Evolutionary conservation across 2,797 vertebrate genomes (phyloP), one percentile per base, ranked within the genome.

Genomic region (Epinephelus malabaricus): DNA sequence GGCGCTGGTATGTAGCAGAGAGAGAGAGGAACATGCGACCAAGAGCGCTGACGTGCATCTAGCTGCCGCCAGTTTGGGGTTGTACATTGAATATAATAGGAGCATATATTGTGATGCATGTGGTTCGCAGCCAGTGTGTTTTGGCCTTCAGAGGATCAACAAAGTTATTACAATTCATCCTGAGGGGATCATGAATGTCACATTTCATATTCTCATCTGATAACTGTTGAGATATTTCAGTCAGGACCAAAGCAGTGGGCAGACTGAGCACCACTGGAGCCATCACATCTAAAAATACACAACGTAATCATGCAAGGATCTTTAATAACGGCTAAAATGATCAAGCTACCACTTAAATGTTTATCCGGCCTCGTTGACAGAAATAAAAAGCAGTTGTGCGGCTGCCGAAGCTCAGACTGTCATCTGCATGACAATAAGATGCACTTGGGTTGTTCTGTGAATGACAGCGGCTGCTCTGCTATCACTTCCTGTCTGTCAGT

Each of bases 401-500:
- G 82, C 72, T 71, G 73, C 82, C 10, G 76, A 47, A 65, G 54
- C 84, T 82, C 81, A 21, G 60, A 27, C 76, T 60, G 53, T 80
- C 83, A 60, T 86, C 82, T 85, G 80, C 82, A 70, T 90, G 85
- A 88, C 78, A 87, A 89, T 81, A 45, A 78, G 83, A 85, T 60
- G 56, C 82, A 80, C 64, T 54, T 9, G 67, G 82, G 71, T 79
- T 69, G 76, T 69, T 60, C 51, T 65, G 81, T 87, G 83, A 82
- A 66, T 81, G 85, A 82, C 85, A 70, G 85, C 53, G 51, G 73
- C 79, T 68, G 83, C 78, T 74, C 73, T 55, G 76, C 64, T 61
- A 54, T 82, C 81, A 53, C 74, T 76, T 55, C 55, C 75, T 71
- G 81, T 71, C 82, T 60, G 78, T 87, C 85, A 75, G 75, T 17